Evolutionary conservation across 1,140 invertebrate species (phyloP), one percentile per base, ranked within the genome.

Genomic region (Chironomus striatipennis): DNA sequence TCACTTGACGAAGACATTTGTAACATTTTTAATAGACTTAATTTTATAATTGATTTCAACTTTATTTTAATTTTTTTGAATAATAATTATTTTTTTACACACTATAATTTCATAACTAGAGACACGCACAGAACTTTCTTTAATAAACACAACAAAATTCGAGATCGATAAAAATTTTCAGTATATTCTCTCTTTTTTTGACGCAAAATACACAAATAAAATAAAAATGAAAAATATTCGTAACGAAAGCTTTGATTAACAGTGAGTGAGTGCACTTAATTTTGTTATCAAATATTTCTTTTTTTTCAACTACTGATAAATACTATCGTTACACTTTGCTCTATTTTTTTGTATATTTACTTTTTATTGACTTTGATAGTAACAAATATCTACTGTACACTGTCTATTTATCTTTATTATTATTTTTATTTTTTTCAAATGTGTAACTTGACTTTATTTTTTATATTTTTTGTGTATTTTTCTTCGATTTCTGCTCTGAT

Each of bases 1-100:
- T 70, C 65, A 70, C 65, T 70, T 12, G 65, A 70, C 18, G 65
- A 70, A 15, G 65, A 70, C 20, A 70, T 20, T 20, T 70, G 65
- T 21, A 70, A 70, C 65, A 70, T 70, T 70, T 18, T 70, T 70
- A 57, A 57, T n/a, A 57, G n/a, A 12, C 9, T 57, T 57, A 12
- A 12, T n/a, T n/a, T n/a, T n/a, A n/a, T 70, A 70, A 70, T 70
- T 8, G 18, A 70, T 70, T 70, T 70, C 20, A 7, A 70, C 47
- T 57, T 57, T 47, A 34, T 34, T 2, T 5, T 34, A 3, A 1
- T 47, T 47, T 47, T 47, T 47, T 57, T 57, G 8, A n/a, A 57
- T n/a, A n/a, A n/a, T n/a, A n/a, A n/a, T n/a, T n/a, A 57, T 57
- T 57, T n/a, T 57, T 47, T 47, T 47, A 43, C 10, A 47, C 8